A percentile compares a stretch with the other conserved stretches of the same genome.
Evolutionary conservation across 2,113 vertebrate genomes (phyloP).

Genomic region (Mustela nigripes): DNA sequence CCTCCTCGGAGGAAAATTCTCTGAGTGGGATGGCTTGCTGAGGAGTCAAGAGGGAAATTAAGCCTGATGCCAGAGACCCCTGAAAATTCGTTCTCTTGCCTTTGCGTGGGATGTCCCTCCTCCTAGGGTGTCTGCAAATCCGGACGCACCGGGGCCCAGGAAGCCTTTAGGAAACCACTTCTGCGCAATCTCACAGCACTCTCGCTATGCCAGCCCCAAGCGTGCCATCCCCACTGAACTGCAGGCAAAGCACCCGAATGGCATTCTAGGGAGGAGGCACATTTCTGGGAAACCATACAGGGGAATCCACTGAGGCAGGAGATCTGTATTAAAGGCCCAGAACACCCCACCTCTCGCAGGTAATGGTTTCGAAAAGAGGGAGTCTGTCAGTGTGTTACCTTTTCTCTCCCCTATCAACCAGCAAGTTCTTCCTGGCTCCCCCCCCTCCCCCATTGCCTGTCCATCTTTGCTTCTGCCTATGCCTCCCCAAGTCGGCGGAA

Average conservation of each 20-base stretch:
- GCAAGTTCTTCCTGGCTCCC: background rate
- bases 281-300: background rate
- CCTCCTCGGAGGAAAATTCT: background rate
- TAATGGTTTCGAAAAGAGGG: background rate
- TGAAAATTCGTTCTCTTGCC: background rate
- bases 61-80: background rate
- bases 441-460: too few species aligned
- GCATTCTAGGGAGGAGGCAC: accelerated
- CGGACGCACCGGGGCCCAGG: accelerated
- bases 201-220: accelerated
- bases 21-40: background rate
- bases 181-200: background rate
- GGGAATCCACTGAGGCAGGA: background rate
- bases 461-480: background rate
- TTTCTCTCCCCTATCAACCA: background rate
- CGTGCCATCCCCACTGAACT: background rate
- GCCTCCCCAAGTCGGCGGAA: background rate
- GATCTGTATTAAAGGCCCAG: background rate
- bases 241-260: background rate
- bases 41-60: background rate
- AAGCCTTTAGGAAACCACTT: background rate
- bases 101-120: background rate
- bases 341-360: accelerated
- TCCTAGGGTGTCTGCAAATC: background rate
- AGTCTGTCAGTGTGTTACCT: background rate